Conservation (phyloP, 2,113 vertebrate species). For the Lichenostomus cassidix region DNA sequence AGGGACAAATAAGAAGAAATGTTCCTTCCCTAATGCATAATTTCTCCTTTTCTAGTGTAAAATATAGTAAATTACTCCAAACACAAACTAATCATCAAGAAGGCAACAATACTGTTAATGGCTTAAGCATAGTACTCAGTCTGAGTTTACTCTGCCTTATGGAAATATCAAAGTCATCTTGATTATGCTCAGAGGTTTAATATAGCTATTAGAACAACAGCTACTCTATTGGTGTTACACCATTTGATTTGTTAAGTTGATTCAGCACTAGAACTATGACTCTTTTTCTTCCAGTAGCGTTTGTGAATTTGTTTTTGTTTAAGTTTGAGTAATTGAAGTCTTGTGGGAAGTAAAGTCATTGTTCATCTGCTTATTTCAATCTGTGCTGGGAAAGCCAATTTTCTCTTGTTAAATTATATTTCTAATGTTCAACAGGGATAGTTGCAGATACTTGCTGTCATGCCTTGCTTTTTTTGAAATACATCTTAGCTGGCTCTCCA, state of each 20-base stretch:
- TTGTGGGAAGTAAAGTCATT: constrained; percentile 67
- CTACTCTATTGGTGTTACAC: constrained; percentile 21
- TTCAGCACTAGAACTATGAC: constrained; percentile 56
- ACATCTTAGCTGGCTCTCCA: constrained; percentile 15
- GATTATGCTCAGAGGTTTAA: constrained; percentile 58
- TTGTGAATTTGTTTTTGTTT: constrained; percentile 59
- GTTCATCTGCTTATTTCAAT: constrained; percentile 67
- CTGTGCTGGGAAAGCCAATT: constrained; percentile 62
- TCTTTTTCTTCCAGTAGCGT: constrained; percentile 13
- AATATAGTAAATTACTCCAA: constrained; percentile 57
- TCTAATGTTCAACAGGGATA: constrained; percentile 56
- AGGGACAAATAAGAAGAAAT: constrained; percentile 61
- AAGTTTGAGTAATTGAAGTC: constrained; percentile 65
- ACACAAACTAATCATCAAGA: constrained; percentile 59
- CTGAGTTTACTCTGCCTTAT: constrained; percentile 56
- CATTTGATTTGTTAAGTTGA: constrained; percentile 46
- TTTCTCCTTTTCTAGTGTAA: constrained; percentile 56
- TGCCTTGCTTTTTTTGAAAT: constrained; percentile 53
- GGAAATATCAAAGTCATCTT: constrained; percentile 62
- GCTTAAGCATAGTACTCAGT: constrained; percentile 27
- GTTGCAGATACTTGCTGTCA: constrained; percentile 55
- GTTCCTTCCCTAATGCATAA: constrained; percentile 26
- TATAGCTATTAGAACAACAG: constrained; percentile 58
- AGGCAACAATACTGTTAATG: constrained; percentile 61
- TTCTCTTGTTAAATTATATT: constrained; percentile 66